Base-by-base conservation (phyloP, 2,888 invertebrate species). In the Coelinius sp. region DNA sequence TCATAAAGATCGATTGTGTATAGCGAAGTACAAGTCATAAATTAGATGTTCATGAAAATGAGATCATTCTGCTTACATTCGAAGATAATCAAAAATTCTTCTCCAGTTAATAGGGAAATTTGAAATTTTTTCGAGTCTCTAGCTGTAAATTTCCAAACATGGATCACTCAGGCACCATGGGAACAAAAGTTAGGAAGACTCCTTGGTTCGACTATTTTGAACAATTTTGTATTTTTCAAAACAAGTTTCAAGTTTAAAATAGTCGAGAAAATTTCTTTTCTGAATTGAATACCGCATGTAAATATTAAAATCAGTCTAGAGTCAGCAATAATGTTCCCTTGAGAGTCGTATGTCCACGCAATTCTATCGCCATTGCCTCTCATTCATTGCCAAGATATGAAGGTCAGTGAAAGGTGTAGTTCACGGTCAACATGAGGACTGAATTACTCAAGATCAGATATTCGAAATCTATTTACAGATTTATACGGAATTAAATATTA, bases 401-500 rank as follows among this genome's bases (percentile, higher is more conserved):
- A 49, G 46, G 46, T 49, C 46, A 49, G 46, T 49, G 46, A 49
- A 49, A 49, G 46, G 46, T 49, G 17, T 49, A 14, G 46, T 49
- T 49, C 46, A 49, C 17, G 46, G 46, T 49, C 46, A 49, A 49
- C 20, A 17, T 49, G n/a, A 17, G 46, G 20, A 10, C 46, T 20
- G 20, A 49, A 17, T 49, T 20, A 49, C 20, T 49, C 46, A 6
- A 49, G 46, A 49, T 3, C 46, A 49, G 17, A 20, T 8, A 14
- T 49, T 17, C 17, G 20, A 3, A 20, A 20, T 49, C 20, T 49
- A 17, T 49, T 20, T 20, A 49, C 46, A 20, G 46, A 49, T 49
- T 20, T 20, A 49, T 20, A 17, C 46, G 5, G 20, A 49, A 49
- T 49, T 8, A 49, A 49, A 49, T 8, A 49, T 49, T 2, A 49